These are phyloP conservation scores for Lithosia quadra DNA, from an alignment of 2,888 invertebrate genomes.

Conservation along the genomic window DNA sequence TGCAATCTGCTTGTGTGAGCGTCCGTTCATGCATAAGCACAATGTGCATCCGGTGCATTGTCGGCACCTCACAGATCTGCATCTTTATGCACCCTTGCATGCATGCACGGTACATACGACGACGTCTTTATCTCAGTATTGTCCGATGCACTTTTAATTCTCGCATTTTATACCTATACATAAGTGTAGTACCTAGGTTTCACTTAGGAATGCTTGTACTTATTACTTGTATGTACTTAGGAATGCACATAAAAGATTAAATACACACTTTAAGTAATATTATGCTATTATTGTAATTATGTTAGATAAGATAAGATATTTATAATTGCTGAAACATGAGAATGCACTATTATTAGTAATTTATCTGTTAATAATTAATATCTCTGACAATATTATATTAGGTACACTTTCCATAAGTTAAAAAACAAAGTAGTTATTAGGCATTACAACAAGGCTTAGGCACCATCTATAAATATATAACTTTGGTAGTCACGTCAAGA, in stretches of 20 bases:
- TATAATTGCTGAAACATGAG: conserved; percentile 1
- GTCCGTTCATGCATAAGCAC: conserved; percentile 38
- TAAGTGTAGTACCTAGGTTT: background rate
- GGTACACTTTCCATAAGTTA: no score
- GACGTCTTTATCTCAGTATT: background rate
- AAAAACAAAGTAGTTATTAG: no score
- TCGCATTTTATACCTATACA: conserved; percentile 2
- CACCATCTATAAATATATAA: no score
- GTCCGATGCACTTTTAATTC: conserved; percentile 9
- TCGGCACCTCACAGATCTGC: conserved; percentile 59
- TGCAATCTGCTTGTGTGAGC: conserved; percentile 29
- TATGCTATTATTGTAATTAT: background rate
- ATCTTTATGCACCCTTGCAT: conserved; percentile 53
- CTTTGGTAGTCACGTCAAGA: no score
- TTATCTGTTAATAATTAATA: background rate
- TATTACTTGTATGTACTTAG: no score
- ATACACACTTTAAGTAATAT: background rate
- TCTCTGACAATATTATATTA: no score
- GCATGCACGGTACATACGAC: conserved; percentile 40
- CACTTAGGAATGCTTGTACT: background rate
- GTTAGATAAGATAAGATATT: conserved; percentile 1
- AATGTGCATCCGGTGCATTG: conserved; percentile 61
- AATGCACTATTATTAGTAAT: background rate
- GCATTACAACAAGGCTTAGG: no score
- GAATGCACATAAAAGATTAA: background rate